Evolutionary conservation across 1,140 invertebrate species (phyloP).

Genomic region (Drosophila elegans): DNA sequence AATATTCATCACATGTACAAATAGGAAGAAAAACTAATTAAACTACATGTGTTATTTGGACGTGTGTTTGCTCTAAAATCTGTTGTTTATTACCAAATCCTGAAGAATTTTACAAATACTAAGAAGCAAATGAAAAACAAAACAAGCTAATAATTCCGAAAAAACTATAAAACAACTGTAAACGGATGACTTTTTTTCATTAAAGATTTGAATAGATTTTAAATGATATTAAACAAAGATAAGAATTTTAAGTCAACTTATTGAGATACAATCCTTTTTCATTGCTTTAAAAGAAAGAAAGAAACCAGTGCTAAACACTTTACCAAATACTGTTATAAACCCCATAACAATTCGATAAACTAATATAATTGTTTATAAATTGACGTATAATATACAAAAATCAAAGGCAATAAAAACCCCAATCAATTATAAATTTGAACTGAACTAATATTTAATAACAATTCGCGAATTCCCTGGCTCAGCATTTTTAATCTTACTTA

Average conservation of each 20-base stretch:
- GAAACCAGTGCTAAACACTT: too few relatives aligned
- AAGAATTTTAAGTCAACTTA: neutral
- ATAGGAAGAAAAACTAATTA: too few relatives aligned
- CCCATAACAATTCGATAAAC: neutral
- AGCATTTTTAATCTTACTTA: too few relatives aligned
- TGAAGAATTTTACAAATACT: neutral
- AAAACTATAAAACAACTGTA: neutral
- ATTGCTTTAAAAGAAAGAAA: neutral
- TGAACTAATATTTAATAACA: too few relatives aligned
- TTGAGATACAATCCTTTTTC: neutral
- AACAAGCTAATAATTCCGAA: neutral
- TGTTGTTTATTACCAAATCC: neutral
- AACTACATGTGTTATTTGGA: neutral
- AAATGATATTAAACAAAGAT: neutral
- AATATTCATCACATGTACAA: neutral
- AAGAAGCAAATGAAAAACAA: neutral
- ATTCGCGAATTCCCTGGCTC: too few relatives aligned
- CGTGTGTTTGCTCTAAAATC: neutral
- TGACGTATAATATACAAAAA: too few relatives aligned
- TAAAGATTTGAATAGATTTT: neutral
- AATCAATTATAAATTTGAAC: too few relatives aligned
- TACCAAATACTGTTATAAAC: neutral
- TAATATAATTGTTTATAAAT: neutral
- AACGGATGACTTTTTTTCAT: neutral
- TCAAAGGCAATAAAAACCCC: too few relatives aligned